Base-by-base conservation (phyloP, 2,888 invertebrate genomes). In the Orthosia gothica region DNA sequence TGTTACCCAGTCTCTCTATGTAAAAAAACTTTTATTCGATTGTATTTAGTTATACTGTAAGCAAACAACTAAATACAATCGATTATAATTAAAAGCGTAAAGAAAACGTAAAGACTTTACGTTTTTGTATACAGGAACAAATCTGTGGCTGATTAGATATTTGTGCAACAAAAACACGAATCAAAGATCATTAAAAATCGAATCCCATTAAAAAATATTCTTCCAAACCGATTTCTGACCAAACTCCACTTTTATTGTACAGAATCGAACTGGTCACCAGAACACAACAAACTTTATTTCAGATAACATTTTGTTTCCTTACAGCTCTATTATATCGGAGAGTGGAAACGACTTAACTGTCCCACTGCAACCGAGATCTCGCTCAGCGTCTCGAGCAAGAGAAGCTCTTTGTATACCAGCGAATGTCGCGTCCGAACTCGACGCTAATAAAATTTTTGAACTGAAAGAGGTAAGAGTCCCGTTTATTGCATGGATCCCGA, bases 391-490 rank as follows among this genome's bases (percentile, higher is more conserved):
- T 1, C 92, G 87, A 84, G 95, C 94, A 13, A 91, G 96, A 45
- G 95, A 96, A 81, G 93, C 95, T 20, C 92, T 95, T 15, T 93
- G 90, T 79, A 91, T 96, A 82, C 94, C 95, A 16, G 91, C 94
- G n/a, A 96, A 97, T 85, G 96, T 97, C 18, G 89, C 97, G 65
- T 95, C 97, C 40, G 97, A 97, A 87, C 91, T 97, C 83, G 97
- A 97, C 84, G 97, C 97, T 87, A 93, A 92, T 78, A 97, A 97
- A 91, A 92, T 97, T 81, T 97, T 97, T 74, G 97, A 97, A 89
- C 91, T 97, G n/a, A 97, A 97, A 92, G 97, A 97, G 97, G 97
- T 97, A 93, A 81, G 70, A 79, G 58, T 70, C 32, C 49, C 13
- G 47, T 69, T 65, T 68, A 71, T 52, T 66, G 70, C 82, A 40